A percentile compares a stretch with the other conserved stretches of the same genome.
phyloP scores from a whole-genome alignment of 2,888 invertebrate genomes.

The Buathra laborator region DNA sequence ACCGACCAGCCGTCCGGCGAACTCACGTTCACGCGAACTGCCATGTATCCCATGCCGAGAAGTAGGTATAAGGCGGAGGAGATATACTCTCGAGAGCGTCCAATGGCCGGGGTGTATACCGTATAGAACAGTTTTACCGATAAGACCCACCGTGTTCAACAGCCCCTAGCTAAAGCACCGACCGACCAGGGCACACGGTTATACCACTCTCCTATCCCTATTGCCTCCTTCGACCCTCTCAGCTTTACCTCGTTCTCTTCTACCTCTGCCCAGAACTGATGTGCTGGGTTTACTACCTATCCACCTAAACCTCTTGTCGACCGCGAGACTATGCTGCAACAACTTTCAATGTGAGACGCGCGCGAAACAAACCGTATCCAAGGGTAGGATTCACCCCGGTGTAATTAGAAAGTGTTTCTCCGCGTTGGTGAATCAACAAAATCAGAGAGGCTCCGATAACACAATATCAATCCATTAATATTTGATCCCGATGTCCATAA shows the following conservation, averaged over 20 bases:
- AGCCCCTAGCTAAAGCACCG: conserved; percentile 82
- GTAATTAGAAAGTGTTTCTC: conserved; percentile 46
- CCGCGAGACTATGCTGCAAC: conserved; percentile 48
- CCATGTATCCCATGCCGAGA: conserved; percentile 67
- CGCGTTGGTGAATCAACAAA: background rate
- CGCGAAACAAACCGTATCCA: conserved; percentile 51
- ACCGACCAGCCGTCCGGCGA: conserved; percentile 45
- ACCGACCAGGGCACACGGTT: conserved; percentile 67
- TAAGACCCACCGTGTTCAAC: conserved; percentile 83
- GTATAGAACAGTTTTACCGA: conserved; percentile 84
- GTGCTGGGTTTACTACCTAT: conserved; percentile 52
- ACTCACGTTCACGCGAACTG: conserved; percentile 58
- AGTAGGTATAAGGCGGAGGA: conserved; percentile 76
- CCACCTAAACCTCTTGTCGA: conserved; percentile 60
- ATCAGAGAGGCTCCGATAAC: background rate
- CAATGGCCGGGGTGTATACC: conserved; percentile 78
- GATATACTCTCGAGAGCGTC: conserved; percentile 76
- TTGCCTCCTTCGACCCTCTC: conserved; percentile 68
- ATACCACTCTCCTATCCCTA: conserved; percentile 63
- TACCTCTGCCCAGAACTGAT: conserved; percentile 50
- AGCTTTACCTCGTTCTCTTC: conserved; percentile 37
- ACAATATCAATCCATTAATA: background rate
- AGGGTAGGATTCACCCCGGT: conserved; percentile 40
- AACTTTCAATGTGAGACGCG: conserved; percentile 56
- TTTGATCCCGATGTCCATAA: no score